Evolutionary conservation across 1,140 invertebrate genomes (phyloP), one percentile per base, ranked within the genome.

Genomic region (Homarus americanus): DNA sequence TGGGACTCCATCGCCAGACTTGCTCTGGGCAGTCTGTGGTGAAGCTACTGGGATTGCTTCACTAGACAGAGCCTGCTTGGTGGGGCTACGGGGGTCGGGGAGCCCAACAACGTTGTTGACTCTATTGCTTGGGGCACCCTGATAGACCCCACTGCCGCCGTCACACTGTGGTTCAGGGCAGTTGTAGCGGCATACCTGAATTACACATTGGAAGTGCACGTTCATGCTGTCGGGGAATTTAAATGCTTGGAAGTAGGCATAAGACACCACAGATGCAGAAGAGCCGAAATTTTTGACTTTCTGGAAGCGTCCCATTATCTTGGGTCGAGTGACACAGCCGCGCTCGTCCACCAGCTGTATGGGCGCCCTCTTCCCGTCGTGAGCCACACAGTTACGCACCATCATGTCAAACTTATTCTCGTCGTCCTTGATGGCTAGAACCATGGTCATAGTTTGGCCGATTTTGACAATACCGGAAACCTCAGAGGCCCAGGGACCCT

Each of bases 201-300:
- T 98, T 1, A 98, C 97, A 94, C 98, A 98, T 94, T 99, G 98
- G 96, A 99, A 99, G 95, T 98, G 98, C 1, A 99, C 98, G 93
- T 98, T 98, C 98, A 98, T 98, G 17, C 97, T 98, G 94, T 99
- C 98, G 0, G 98, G 98, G 96, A 99, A 99, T 94, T 99, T 98
- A 95, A 98, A 99, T 0, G 98, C 98, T 88, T 94, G 94, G 97
- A 99, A 99, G 94, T 98, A 98, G 2, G 98, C 98, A 93, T 98
- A 99, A 78, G 97, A 98, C 1, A 99, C 97, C 0, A 98, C 98
- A 0, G 97, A 98, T 7, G 98, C 98, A 40, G 97, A 98, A 0
- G 97, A 97, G 0, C 98, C 98, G 91, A 98, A 99, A 95, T 98
- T 98, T 95, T 98, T 98, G 91, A 98, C 98, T 94, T 99, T 99